These are phyloP conservation scores for Gymnothorax javanicus DNA, from an alignment of 2,797 vertebrate genomes.

Conservation along the genomic window DNA sequence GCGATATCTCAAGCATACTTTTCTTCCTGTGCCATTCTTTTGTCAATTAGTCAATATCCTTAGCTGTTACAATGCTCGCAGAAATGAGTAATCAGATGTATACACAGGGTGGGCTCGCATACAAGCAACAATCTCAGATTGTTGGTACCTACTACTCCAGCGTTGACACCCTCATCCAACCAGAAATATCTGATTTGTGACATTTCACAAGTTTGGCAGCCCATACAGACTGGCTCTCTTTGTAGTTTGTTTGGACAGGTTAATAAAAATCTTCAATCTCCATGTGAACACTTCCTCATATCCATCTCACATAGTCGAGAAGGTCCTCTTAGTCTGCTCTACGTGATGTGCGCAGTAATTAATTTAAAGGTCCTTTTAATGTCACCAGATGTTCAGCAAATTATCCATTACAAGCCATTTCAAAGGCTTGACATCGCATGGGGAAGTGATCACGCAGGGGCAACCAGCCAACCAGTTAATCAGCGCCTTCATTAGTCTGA, in stretches of 20 bases:
- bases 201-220: background rate
- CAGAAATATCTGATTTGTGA: background rate
- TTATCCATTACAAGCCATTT: too few species aligned
- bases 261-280: background rate
- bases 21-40: background rate
- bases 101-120: background rate
- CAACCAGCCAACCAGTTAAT: too few species aligned
- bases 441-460: too few species aligned
- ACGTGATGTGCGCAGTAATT: background rate
- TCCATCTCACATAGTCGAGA: background rate
- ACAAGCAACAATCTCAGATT: constrained; percentile 4
- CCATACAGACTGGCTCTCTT: background rate
- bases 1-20: background rate
- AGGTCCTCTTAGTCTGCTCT: background rate
- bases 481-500: too few species aligned
- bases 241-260: background rate
- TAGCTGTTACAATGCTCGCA: background rate
- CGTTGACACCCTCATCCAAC: background rate
- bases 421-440: too few species aligned
- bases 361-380: background rate
- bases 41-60: background rate
- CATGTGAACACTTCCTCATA: background rate
- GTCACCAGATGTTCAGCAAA: too few species aligned
- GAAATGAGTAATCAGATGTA: background rate
- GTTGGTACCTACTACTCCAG: constrained; percentile 14